Base-by-base conservation (phyloP, 2,888 invertebrate genomes). In the Diploptera punctata region DNA sequence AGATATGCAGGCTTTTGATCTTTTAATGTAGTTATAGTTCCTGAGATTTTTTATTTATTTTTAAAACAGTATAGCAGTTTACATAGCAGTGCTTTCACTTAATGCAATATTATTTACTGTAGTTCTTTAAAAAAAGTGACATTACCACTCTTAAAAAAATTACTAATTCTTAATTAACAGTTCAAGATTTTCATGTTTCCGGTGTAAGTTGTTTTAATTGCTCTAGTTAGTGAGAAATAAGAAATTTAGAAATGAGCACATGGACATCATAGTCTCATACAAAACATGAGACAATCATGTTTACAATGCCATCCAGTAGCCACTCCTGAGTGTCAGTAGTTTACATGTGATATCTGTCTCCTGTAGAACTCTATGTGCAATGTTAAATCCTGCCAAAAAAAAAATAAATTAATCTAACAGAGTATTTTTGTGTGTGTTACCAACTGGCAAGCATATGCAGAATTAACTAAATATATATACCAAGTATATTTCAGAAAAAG, bases 271-370 rank as follows among this genome's bases (percentile, higher is more conserved):
- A 18, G 57, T 57, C 47, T 47, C 29, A 67, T 67, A 68, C 68
- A 62, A 24, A 69, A 62, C 62, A 68, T 72, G 72, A 61, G 72
- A 72, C 72, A 72, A 69, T 72, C 69, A 62, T 72, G 72, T 72
- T 72, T 72, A 43, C 33, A 38, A 29, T 68, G 72, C 72, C 72
- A 72, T 72, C 72, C 72, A 72, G 47, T 7, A 29, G 47, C 29
- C 24, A 19, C 19, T 65, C 26, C 24, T 65, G 44, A 21, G n/a
- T 47, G 29, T 67, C 18, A 18, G 67, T 47, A 49, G 47, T 7
- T 24, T 67, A 67, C 26, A 29, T 67, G 67, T 67, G 49, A 49
- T 67, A 67, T 26, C 47, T 67, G 67, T 67, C 67, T 67, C 67
- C 67, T 47, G 44, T 67, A 67, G 67, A 67, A 47, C 29, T 49